Conservation (phyloP, 1,140 invertebrate genomes). For the Phocides pigmalion region DNA sequence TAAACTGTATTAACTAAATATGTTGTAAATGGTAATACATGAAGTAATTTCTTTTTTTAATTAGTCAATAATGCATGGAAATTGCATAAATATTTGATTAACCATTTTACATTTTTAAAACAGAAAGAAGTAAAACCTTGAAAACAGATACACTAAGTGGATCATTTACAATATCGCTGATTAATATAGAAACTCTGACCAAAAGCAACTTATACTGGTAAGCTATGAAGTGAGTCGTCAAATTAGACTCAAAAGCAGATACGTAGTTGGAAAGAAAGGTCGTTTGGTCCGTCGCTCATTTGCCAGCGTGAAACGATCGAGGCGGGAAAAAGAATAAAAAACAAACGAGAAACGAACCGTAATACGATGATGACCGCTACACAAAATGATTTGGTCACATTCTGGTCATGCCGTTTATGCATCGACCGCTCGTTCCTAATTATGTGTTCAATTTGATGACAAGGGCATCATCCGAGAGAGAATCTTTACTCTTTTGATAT, state of each 20-base stretch:
- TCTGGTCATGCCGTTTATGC: slow-evolving; percentile 71
- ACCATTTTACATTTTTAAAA: too few species aligned
- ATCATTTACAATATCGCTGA: too few species aligned
- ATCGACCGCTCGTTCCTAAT: slow-evolving; percentile 58
- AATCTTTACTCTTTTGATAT: neutral
- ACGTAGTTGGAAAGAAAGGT: slow-evolving; percentile 7
- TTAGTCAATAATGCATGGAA: too few species aligned
- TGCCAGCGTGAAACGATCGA: slow-evolving; percentile 22
- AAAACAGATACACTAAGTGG: too few species aligned
- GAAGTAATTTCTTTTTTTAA: too few species aligned
- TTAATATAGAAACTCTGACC: too few species aligned
- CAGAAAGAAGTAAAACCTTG: too few species aligned
- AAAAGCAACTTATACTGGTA: too few species aligned
- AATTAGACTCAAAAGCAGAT: neutral
- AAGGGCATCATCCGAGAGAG: slow-evolving; percentile 30
- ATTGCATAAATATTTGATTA: too few species aligned
- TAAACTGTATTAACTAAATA: too few species aligned
- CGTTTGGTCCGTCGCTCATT: slow-evolving; percentile 15
- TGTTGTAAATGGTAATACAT: too few species aligned
- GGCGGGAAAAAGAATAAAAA: slow-evolving; percentile 16
- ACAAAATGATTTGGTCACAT: slow-evolving; percentile 75
- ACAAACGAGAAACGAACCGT: slow-evolving; percentile 30
- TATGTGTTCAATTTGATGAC: slow-evolving; percentile 58
- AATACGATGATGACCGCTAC: slow-evolving; percentile 56
- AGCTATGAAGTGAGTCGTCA: too few species aligned